Conservation (phyloP, 2,797 vertebrate species). For the Columba guinea region DNA sequence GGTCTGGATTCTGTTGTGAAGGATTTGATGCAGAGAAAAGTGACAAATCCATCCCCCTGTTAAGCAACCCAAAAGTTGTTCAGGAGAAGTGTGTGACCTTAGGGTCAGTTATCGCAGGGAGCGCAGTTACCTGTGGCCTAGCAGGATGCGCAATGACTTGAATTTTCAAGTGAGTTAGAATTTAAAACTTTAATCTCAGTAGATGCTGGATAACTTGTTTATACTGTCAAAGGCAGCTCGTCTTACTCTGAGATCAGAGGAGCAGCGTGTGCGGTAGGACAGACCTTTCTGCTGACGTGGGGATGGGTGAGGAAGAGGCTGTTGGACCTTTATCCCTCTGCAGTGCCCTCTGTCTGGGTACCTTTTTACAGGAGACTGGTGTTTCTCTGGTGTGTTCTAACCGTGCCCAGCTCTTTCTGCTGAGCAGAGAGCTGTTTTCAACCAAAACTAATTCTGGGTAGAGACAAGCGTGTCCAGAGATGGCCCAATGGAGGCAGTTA, state of each 20-base stretch:
- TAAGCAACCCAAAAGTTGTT: background rate
- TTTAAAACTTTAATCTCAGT: background rate
- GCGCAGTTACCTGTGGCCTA: background rate
- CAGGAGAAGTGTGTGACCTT: background rate
- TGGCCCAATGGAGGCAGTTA: background rate
- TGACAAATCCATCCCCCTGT: background rate
- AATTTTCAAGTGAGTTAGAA: background rate
- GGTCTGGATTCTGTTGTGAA: background rate
- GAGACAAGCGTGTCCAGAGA: background rate
- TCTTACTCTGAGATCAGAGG: background rate
- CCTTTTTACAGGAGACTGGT: background rate
- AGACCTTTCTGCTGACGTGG: background rate
- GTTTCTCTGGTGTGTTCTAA: background rate
- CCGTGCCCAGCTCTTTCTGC: background rate
- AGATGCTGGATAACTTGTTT: background rate
- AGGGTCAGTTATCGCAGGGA: background rate
- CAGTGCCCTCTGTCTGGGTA: background rate
- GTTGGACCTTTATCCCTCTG: background rate
- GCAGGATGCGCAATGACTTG: background rate
- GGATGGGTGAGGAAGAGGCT: background rate
- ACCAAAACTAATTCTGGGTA: background rate
- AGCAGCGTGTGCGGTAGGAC: background rate
- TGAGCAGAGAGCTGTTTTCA: background rate
- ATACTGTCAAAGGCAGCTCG: background rate
- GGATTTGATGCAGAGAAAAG: background rate